Evolutionary conservation across 2,113 vertebrate species (phyloP), one percentile per base, ranked within the genome.

Genomic region (Otus sunia): DNA sequence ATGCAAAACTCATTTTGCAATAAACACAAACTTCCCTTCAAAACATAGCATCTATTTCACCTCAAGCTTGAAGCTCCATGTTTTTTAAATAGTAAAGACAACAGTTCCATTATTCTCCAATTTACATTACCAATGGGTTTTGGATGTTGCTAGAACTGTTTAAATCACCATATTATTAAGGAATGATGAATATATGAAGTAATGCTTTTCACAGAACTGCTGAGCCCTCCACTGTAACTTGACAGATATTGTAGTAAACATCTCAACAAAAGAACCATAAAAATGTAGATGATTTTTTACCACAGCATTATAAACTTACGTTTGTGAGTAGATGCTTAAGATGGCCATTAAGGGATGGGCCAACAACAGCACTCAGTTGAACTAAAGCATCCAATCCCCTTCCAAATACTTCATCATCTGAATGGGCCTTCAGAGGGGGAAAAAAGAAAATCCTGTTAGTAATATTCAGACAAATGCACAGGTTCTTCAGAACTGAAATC

Each of bases 261-360:
- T 49, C 53, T 73, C 41, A 90, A 75, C 15, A 69, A 59, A 74
- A 78, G 23, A 37, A 72, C 23, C 19, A 36, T 16, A 60, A 80
- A 76, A 86, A 94, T 56, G 56, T 9, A 90, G 45, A 39, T 49
- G 0, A 37, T 47, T 76, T 73, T 60, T 78, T 50, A 68, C 22
- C 73, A 41, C 12, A 73, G 19, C 27, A 52, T 29, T 34, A 62
- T 66, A 87, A 88, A 97, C 98, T 98, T 92, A 98, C 98, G 69
- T 98, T 98, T 83, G 98, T 98, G 49, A 99, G 98, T 32, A 98
- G 90, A 59, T 98, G 98, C 43, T 99, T 99, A 80, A 99, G 97
- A 56, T 99, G 97, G 80, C 92, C 97, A 23, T 98, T 99, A 34
- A 99, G 97, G 34, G 97, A 96, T 36, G 98, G 96, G 15, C 98